phyloP scores from a whole-genome alignment of 1,140 invertebrate genomes.

The Dreissena rostriformis region DNA sequence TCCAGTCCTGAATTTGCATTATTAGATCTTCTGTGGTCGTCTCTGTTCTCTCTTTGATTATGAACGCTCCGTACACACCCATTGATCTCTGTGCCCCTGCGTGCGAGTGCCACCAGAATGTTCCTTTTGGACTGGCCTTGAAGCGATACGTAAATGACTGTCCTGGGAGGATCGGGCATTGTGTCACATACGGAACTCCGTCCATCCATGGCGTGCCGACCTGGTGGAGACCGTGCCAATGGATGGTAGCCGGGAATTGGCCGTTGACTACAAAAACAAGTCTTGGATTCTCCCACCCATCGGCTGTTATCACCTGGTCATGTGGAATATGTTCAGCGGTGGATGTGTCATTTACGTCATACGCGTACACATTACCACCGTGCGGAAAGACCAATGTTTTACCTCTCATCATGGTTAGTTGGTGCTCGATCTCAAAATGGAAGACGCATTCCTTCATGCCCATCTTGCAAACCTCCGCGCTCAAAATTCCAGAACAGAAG shows the following conservation, averaged over 20 bases:
- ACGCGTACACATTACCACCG: conserved; percentile 67
- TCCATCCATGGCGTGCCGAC: conserved; percentile 93
- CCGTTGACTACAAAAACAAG: conserved; percentile 68
- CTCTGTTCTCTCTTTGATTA: conserved; percentile 59
- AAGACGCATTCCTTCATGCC: conserved; percentile 61
- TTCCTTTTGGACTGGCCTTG: conserved; percentile 68
- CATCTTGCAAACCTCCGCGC: conserved; percentile 43
- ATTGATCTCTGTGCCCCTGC: conserved; percentile 70
- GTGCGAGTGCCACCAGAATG: conserved; percentile 79
- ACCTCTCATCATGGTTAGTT: conserved; percentile 68
- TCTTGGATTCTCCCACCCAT: conserved; percentile 68
- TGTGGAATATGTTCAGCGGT: conserved; percentile 49
- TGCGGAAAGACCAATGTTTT: conserved; percentile 54
- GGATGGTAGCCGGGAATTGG: conserved; percentile 86
- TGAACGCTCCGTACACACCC: conserved; percentile 72
- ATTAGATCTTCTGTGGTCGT: conserved; percentile 57
- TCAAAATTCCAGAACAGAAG: too few relatives aligned
- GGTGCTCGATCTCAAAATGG: conserved; percentile 59
- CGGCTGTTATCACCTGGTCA: conserved; percentile 68
- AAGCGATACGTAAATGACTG: conserved; percentile 93
- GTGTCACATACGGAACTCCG: conserved; percentile 94
- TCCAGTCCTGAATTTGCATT: conserved; percentile 71
- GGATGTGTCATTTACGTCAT: conserved; percentile 64
- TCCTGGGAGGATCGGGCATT: conserved; percentile 93
- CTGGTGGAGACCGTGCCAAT: conserved; percentile 94